These are phyloP conservation scores for Phrynocephalus guinanensis DNA, from an alignment of 2,797 vertebrate genomes.

Conservation along the genomic window DNA sequence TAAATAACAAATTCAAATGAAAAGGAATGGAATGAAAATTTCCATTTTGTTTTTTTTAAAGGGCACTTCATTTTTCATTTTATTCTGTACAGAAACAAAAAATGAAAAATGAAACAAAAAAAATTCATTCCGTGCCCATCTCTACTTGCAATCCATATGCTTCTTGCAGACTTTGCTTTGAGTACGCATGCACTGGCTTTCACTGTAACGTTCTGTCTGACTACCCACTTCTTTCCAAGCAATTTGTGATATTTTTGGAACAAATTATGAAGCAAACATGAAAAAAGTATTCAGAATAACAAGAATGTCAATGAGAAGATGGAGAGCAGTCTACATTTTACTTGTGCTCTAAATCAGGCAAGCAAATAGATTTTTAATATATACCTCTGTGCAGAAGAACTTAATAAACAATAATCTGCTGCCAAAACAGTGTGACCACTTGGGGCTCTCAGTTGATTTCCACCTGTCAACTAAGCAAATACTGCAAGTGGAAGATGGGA, in stretches of 20 bases:
- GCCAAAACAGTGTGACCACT: background rate
- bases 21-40: no score
- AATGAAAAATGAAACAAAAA: no score
- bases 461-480: conserved; percentile 8
- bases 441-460: conserved; percentile 26
- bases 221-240: background rate
- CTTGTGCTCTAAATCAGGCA: background rate
- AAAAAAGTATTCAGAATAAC: background rate
- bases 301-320: background rate
- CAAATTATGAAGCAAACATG: background rate
- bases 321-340: conserved; percentile 11
- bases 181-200: background rate
- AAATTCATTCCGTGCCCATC: no score
- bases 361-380: conserved; percentile 16
- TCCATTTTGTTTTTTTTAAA: no score
- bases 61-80: no score
- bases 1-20: no score
- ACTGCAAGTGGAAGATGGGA: conserved; percentile 12
- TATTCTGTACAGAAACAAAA: no score
- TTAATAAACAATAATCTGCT: conserved; percentile 27
- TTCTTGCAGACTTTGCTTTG: background rate
- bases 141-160: background rate
- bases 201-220: background rate
- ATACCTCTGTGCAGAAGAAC: background rate
- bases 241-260: background rate